Conservation (phyloP, 2,797 vertebrate genomes). For the Halcyon badia region DNA sequence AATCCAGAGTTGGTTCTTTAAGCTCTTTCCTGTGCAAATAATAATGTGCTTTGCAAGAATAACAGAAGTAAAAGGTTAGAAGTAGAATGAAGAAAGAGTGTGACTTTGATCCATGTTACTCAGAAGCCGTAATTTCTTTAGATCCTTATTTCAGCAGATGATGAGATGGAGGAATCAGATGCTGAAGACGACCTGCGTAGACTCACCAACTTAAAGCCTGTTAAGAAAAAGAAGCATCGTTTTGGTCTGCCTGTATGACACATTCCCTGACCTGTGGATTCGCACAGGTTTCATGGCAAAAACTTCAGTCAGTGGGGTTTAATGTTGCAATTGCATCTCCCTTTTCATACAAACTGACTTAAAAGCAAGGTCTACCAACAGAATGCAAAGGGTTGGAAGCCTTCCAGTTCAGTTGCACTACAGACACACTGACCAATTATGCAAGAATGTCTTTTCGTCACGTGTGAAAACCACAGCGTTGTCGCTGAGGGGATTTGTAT, state of each 20-base stretch:
- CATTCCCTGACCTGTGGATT: slow-evolving; percentile 37
- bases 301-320: slow-evolving; percentile 56
- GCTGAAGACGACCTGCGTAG: slow-evolving; percentile 91
- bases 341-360: slow-evolving; percentile 64
- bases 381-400: slow-evolving; percentile 46
- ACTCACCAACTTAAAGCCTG: slow-evolving; percentile 88
- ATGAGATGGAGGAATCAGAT: slow-evolving; percentile 97
- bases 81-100: background rate
- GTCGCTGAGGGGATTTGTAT: background rate
- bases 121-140: slow-evolving; percentile 56
- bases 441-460: slow-evolving; percentile 72
- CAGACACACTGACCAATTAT: slow-evolving; percentile 82
- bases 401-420: slow-evolving; percentile 80
- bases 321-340: slow-evolving; percentile 41
- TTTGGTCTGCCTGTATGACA: slow-evolving; percentile 95
- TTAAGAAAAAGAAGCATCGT: slow-evolving; percentile 95
- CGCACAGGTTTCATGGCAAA: slow-evolving; percentile 28
- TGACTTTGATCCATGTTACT: background rate
- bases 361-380: slow-evolving; percentile 19
- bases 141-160: slow-evolving; percentile 98
- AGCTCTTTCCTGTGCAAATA: background rate
- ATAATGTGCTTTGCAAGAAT: background rate
- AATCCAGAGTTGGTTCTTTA: background rate
- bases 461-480: background rate
- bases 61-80: background rate